Percentiles rank a stretch among this genome's conserved stretches.
Conservation (phyloP, 2,888 invertebrate species). For the Ferdinandea cuprea region DNA sequence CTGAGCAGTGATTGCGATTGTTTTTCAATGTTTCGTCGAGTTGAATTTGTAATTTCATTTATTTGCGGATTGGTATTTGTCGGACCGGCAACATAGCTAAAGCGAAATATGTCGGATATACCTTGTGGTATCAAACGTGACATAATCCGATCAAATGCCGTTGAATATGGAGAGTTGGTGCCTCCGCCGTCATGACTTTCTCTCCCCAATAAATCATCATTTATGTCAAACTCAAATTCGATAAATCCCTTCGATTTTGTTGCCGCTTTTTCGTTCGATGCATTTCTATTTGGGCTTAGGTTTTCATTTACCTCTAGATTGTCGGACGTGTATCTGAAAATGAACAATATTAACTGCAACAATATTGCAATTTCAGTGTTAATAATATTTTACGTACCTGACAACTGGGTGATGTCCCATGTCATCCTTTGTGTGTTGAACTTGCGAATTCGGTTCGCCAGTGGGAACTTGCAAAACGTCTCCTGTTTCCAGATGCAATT, state of each 20-base stretch:
- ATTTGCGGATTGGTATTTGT: neutral
- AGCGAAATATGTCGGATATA: conserved; percentile 81
- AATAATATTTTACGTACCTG: conserved; percentile 75
- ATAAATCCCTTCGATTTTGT: conserved; percentile 48
- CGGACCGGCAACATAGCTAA: conserved; percentile 76
- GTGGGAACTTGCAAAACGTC: conserved; percentile 82
- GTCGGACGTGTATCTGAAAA: conserved; percentile 82
- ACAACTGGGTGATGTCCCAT: conserved; percentile 87
- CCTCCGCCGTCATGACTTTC: conserved; percentile 29
- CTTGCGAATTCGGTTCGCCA: conserved; percentile 79
- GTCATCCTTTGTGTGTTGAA: conserved; percentile 85
- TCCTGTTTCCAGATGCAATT: conserved; percentile 83
- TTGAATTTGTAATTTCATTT: neutral
- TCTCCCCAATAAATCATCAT: conserved; percentile 76
- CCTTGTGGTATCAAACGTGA: conserved; percentile 80
- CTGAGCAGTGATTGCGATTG: neutral
- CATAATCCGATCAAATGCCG: conserved; percentile 78
- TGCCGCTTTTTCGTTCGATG: conserved; percentile 66
- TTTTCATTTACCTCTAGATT: conserved; percentile 84
- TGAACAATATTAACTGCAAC: neutral
- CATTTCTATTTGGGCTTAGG: conserved; percentile 84
- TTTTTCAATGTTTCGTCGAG: neutral
- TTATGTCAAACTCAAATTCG: conserved; percentile 45
- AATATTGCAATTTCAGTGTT: neutral
- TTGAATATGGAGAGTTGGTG: neutral